phyloP scores from a whole-genome alignment of 2,113 vertebrate genomes.

The Microcebus ravelobensis region DNA sequence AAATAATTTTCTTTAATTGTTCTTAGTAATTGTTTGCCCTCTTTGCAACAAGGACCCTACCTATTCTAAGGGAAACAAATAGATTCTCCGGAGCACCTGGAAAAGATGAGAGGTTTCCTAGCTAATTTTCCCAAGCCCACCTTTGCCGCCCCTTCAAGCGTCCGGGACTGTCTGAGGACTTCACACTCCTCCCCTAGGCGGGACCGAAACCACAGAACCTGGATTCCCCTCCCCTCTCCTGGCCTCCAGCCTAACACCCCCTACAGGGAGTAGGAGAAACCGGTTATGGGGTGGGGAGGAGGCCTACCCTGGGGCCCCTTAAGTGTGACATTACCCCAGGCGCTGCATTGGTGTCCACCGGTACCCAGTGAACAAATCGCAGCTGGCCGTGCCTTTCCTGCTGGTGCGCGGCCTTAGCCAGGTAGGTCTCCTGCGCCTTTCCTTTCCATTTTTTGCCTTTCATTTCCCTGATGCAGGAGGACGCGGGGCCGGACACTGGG shows the following conservation, averaged over 20 bases:
- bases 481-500: too few relatives aligned
- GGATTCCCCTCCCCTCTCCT: neutral
- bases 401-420: neutral
- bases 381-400: fast-evolving
- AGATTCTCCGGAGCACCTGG: neutral
- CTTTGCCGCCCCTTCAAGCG: too few relatives aligned
- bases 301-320: too few relatives aligned
- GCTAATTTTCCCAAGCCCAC: neutral
- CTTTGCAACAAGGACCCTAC: too few relatives aligned
- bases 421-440: neutral
- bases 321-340: neutral
- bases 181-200: neutral
- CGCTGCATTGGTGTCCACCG: fast-evolving
- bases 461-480: neutral
- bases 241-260: neutral
- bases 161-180: fast-evolving
- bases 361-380: fast-evolving
- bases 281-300: fast-evolving
- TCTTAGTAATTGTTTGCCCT: neutral
- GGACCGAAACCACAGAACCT: neutral
- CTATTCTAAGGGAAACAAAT: neutral
- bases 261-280: too few relatives aligned
- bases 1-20: neutral
- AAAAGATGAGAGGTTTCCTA: neutral
- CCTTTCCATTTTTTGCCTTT: neutral